Evolutionary conservation across 1,140 invertebrate genomes (phyloP).

Genomic region (Mizuhopecten yessoensis): DNA sequence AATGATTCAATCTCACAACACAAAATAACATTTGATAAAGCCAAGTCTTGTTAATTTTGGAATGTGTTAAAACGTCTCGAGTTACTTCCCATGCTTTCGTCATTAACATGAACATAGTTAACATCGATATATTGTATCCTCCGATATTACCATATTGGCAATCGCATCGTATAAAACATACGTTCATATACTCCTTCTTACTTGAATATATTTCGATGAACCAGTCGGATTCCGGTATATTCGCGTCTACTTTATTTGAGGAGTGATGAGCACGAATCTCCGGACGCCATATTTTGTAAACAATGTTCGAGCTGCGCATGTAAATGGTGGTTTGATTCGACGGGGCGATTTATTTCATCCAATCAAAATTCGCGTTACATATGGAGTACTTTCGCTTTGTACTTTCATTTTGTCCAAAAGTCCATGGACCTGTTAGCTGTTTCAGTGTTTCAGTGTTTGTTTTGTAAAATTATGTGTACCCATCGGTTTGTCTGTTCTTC

Average conservation of each 20-base stretch:
- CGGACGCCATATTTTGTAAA: slow-evolving; percentile 23
- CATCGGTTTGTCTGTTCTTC: too few relatives aligned
- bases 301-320: background rate
- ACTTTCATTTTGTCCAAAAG: background rate
- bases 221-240: background rate
- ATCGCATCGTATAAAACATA: background rate
- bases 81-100: too few relatives aligned
- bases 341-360: background rate
- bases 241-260: background rate
- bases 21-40: too few relatives aligned
- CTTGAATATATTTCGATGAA: background rate
- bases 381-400: background rate
- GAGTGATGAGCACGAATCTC: background rate
- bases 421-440: too few relatives aligned
- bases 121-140: background rate
- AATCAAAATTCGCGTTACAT: background rate
- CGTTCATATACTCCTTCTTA: background rate
- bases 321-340: background rate
- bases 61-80: too few relatives aligned
- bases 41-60: too few relatives aligned
- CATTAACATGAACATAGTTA: too few relatives aligned
- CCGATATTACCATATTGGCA: background rate
- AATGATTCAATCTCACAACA: too few relatives aligned
- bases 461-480: too few relatives aligned
- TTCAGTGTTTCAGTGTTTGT: too few relatives aligned